Evolutionary conservation across 1,140 invertebrate genomes (phyloP).

Genomic region (Conus betulinus): DNA sequence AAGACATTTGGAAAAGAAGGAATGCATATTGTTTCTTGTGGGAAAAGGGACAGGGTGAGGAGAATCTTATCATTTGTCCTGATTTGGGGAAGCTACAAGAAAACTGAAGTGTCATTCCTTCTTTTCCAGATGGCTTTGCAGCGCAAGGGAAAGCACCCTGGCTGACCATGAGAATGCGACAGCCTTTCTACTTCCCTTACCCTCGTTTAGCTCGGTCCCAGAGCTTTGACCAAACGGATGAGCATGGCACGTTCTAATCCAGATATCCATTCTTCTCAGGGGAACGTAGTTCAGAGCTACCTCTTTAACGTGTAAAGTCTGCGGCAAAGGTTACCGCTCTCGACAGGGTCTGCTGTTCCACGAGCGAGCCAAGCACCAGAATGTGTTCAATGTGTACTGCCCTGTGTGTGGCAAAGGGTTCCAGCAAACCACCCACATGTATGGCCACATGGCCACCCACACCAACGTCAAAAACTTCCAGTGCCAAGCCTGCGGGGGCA

Average conservation of each 20-base stretch:
- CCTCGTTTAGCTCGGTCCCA: slow-evolving; percentile 29
- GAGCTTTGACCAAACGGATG: slow-evolving; percentile 27
- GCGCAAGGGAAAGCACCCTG: slow-evolving; percentile 30
- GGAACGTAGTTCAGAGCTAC: slow-evolving; percentile 5
- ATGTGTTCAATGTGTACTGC: slow-evolving; percentile 43
- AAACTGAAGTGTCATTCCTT: slow-evolving; percentile 30
- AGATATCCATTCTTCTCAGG: neutral
- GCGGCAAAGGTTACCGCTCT: slow-evolving; percentile 43
- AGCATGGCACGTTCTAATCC: neutral
- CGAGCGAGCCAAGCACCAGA: slow-evolving; percentile 44
- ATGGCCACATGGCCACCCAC: slow-evolving; percentile 46
- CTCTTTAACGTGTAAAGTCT: slow-evolving; percentile 35
- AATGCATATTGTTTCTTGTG: slow-evolving; percentile 26
- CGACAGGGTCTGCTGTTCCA: slow-evolving; percentile 41
- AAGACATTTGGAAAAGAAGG: slow-evolving; percentile 32
- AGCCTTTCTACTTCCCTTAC: slow-evolving; percentile 35
- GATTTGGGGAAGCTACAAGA: neutral
- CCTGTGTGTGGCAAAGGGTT: slow-evolving; percentile 47
- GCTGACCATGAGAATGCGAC: slow-evolving; percentile 23
- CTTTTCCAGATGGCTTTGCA: slow-evolving; percentile 37
- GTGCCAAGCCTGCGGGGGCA: slow-evolving; percentile 42
- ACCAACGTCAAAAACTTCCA: slow-evolving; percentile 43
- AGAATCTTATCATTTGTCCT: neutral
- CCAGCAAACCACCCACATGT: slow-evolving; percentile 46
- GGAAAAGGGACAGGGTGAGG: neutral